Conservation (phyloP, 2,113 vertebrate genomes). For the Hylia prasina region DNA sequence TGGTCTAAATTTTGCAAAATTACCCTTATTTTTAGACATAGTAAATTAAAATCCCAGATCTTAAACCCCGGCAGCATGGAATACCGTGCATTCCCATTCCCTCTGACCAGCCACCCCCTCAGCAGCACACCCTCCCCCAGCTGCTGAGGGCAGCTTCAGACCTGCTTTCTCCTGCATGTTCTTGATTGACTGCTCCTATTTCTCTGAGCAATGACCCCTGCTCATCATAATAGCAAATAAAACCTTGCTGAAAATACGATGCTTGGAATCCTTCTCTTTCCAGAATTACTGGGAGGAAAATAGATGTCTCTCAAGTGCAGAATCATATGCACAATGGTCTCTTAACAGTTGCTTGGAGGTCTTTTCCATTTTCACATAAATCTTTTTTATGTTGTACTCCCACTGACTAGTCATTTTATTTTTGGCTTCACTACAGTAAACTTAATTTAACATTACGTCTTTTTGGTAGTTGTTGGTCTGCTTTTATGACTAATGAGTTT, state of each 20-base stretch:
- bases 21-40: neutral
- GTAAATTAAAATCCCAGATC: neutral
- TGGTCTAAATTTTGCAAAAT: neutral
- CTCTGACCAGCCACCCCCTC: neutral
- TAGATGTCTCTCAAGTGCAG: conserved; percentile 26
- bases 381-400: conserved; percentile 44
- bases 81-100: neutral
- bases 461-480: conserved; percentile 39
- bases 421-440: conserved; percentile 55
- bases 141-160: neutral
- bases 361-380: conserved; percentile 45
- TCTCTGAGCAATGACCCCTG: conserved; percentile 11
- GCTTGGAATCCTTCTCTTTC: conserved; percentile 8
- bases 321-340: neutral
- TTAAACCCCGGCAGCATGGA: neutral
- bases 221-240: conserved; percentile 36
- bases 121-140: neutral
- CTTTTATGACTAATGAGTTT: conserved; percentile 49
- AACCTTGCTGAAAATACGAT: conserved; percentile 8
- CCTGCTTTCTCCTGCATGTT: neutral
- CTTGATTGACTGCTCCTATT: conserved; percentile 12
- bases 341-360: conserved; percentile 11
- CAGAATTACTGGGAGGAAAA: conserved; percentile 4
- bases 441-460: conserved; percentile 12
- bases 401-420: conserved; percentile 37